A percentile compares a stretch with the other conserved stretches of the same genome.
phyloP scores from a whole-genome alignment of 64 coral and sea anemone genomes.

The Montipora cactus region DNA sequence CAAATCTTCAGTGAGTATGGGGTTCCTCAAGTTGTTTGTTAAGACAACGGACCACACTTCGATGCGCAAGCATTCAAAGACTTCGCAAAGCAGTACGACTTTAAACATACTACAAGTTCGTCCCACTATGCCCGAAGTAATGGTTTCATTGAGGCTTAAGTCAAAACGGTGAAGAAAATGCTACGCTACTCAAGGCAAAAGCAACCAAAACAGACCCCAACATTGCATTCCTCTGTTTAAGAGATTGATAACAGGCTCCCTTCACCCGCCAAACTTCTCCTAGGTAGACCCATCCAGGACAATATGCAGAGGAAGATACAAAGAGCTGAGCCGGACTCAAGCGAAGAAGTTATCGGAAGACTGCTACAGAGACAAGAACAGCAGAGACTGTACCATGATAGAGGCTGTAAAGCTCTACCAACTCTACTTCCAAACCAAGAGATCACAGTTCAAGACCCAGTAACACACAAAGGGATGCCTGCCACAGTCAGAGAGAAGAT shows the following conservation, averaged over 20 bases:
- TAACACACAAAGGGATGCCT: too few relatives aligned
- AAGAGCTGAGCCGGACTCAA: too few relatives aligned
- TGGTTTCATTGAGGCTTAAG: conserved; percentile 20
- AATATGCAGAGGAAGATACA: not conserved
- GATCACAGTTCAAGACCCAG: too few relatives aligned
- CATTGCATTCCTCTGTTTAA: conserved; percentile 34
- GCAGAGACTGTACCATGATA: too few relatives aligned
- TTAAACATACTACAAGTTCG: not conserved
- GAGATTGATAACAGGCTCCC: conserved; percentile 37
- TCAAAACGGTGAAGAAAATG: conserved; percentile 53
- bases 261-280: conserved; percentile 22
- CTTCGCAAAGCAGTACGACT: not conserved
- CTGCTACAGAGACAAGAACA: too few relatives aligned
- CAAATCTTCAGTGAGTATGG: conserved; percentile 48
- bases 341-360: too few relatives aligned
- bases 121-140: not conserved
- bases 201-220: not conserved
- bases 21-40: conserved; percentile 28
- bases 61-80: not conserved
- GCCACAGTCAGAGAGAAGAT: too few relatives aligned
- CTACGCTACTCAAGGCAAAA: conserved; percentile 55
- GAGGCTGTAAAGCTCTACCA: too few relatives aligned
- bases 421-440: too few relatives aligned
- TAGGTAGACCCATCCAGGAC: conserved; percentile 41
- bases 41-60: conserved; percentile 6